A percentile compares a stretch with the other conserved stretches of the same genome.
These are phyloP conservation scores for Propithecus perrieri DNA, from an alignment of 2,797 vertebrate species.

Conservation along the genomic window DNA sequence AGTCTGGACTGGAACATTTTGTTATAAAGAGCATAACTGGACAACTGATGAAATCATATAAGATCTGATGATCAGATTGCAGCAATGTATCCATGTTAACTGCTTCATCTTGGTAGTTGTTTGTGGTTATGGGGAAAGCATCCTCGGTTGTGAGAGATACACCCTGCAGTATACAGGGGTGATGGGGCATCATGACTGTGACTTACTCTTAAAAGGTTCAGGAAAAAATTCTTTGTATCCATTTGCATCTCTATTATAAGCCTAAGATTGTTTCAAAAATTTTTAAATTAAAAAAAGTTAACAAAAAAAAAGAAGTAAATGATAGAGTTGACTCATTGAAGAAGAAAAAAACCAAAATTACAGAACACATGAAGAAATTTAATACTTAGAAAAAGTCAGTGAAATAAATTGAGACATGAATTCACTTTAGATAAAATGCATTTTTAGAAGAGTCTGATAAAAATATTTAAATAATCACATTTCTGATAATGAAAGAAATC, in stretches of 20 bases:
- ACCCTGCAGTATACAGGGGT: not conserved
- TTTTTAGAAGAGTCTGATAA: not conserved
- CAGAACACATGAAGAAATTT: not conserved
- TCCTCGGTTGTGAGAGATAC: not conserved
- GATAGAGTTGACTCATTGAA: not conserved
- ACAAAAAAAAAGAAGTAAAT: not conserved
- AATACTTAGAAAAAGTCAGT: not conserved
- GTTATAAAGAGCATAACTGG: not conserved
- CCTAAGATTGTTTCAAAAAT: not conserved
- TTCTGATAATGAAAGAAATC: not conserved
- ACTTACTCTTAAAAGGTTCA: not conserved
- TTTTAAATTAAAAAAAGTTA: not conserved
- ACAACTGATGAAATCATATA: not conserved
- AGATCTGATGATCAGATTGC: not conserved
- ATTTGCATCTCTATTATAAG: not conserved
- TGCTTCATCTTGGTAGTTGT: not conserved
- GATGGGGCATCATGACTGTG: not conserved
- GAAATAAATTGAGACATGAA: not conserved
- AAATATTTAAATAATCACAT: not conserved
- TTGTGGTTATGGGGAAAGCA: not conserved
- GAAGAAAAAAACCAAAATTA: not conserved
- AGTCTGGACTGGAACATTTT: not conserved
- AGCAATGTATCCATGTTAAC: not conserved
- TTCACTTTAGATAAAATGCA: not conserved
- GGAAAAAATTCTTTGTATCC: not conserved